Base-by-base conservation (phyloP, 2,888 invertebrate genomes). In the Ormyrus rosae region DNA sequence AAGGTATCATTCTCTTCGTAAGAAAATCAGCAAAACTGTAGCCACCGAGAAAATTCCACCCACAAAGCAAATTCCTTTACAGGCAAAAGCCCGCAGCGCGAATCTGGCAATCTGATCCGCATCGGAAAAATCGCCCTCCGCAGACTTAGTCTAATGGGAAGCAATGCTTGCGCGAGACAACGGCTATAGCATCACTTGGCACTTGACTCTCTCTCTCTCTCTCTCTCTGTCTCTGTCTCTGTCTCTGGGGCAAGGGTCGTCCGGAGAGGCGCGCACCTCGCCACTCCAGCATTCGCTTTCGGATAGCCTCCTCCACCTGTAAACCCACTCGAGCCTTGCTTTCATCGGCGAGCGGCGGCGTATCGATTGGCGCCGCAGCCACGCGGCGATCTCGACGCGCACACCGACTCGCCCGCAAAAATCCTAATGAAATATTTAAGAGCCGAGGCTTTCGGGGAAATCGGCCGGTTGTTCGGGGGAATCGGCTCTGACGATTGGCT, bases 341-440 rank as follows among this genome's bases (percentile, higher is more conserved):
- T 80, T 80, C 70, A 70, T 70, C 79, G 73, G 46, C 45, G 51
- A 45, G 61, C 58, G 46, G n/a, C 50, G 11, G 53, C 13, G n/a
- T 63, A 72, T 78, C 71, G 65, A 65, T 72, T 73, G 72, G 11
- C 19, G 11, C 19, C 34, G 45, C 48, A 46, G 58, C 6, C 56
- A 45, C 10, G 60, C n/a, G 19, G 9, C 13, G 50, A 19, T 34
- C 45, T 13, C 60, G 51, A 6, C 61, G 55, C 34, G 72, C 19
- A 64, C 70, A 61, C 6, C 53, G 56, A 63, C 58, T 50, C 69
- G 73, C 48, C 73, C 79, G 73, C 79, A 74, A 69, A 79, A 74
- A 64, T 68, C 78, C 68, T 78, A 73, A 78, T 73, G 78, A 68
- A 78, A 73, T 78, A 78, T 78, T 78, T 63, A 73, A 73, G 60